Evolutionary conservation across 2,113 vertebrate species (phyloP).

Genomic region (Odontophorus gujanensis): DNA sequence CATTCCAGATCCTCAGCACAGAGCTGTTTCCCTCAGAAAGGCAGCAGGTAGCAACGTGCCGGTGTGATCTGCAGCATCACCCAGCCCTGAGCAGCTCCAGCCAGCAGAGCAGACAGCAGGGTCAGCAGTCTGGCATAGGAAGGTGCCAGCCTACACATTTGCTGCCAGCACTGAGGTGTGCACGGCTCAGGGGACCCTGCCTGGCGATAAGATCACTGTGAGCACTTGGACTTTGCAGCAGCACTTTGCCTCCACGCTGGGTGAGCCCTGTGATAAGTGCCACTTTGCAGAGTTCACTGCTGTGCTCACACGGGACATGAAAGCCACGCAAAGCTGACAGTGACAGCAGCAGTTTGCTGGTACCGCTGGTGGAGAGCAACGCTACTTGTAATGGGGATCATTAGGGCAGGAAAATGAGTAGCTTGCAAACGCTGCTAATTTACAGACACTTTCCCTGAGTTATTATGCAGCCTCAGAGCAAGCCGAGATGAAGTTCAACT

Average conservation of each 20-base stretch:
- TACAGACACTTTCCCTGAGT: background rate
- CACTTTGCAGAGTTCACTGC: background rate
- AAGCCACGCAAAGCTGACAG: background rate
- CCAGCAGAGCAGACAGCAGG: background rate
- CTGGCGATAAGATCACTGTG: background rate
- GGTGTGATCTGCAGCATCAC: background rate
- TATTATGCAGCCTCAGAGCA: background rate
- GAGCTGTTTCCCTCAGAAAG: slow-evolving; percentile 18
- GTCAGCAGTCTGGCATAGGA: background rate
- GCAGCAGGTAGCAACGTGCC: background rate
- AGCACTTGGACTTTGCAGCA: background rate
- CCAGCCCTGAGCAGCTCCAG: background rate
- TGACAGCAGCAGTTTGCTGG: background rate
- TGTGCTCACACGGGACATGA: background rate
- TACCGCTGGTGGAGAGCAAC: background rate
- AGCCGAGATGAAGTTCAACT: background rate
- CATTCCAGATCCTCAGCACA: background rate
- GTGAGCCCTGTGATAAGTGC: background rate
- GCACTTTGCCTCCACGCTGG: background rate
- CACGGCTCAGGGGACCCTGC: background rate
- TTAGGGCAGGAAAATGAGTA: background rate
- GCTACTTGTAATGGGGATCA: background rate
- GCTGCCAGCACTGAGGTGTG: background rate
- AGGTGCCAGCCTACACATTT: background rate
- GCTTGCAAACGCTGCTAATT: background rate